phyloP scores from a whole-genome alignment of 2,888 invertebrate species.

The Pollenia griseotomentosa region DNA sequence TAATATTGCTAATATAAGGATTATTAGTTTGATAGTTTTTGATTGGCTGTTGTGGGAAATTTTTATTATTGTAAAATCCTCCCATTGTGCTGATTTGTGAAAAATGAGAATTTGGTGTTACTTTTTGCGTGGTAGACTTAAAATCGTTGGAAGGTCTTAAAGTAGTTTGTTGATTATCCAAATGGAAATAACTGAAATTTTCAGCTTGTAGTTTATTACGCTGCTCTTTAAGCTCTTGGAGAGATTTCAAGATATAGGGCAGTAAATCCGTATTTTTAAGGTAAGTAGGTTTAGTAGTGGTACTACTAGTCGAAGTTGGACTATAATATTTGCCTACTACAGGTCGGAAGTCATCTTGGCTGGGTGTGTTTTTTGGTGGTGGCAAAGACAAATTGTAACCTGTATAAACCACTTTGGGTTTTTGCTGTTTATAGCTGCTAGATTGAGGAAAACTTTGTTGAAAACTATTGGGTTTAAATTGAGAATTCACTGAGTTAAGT shows the following conservation, averaged over 20 bases:
- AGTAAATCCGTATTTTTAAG: conserved; percentile 78
- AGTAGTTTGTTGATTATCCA: conserved; percentile 79
- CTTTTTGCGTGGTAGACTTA: conserved; percentile 71
- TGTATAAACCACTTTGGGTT: conserved; percentile 78
- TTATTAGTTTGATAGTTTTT: conserved; percentile 55
- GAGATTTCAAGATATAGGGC: conserved; percentile 80
- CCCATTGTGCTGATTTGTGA: conserved; percentile 86
- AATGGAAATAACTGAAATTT: conserved; percentile 84
- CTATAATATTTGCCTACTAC: conserved; percentile 77
- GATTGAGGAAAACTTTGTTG: conserved; percentile 40
- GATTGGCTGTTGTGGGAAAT: conserved; percentile 55
- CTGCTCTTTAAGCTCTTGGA: conserved; percentile 81
- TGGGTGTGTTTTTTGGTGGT: conserved; percentile 75
- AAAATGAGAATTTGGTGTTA: conserved; percentile 86
- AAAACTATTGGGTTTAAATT: conserved; percentile 58
- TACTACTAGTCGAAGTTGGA: conserved; percentile 73
- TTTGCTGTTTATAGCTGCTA: conserved; percentile 67
- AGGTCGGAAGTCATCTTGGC: conserved; percentile 79
- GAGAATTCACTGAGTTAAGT: conserved; percentile 62
- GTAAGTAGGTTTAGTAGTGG: conserved; percentile 72
- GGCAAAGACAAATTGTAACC: conserved; percentile 80
- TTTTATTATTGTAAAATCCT: conserved; percentile 85
- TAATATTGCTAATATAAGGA: conserved; percentile 65
- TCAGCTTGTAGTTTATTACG: conserved; percentile 80
- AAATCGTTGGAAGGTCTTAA: conserved; percentile 71